A percentile compares a stretch with the other conserved stretches of the same genome.
phyloP scores from a whole-genome alignment of 2,888 invertebrate genomes.

The Aphidius colemani region DNA sequence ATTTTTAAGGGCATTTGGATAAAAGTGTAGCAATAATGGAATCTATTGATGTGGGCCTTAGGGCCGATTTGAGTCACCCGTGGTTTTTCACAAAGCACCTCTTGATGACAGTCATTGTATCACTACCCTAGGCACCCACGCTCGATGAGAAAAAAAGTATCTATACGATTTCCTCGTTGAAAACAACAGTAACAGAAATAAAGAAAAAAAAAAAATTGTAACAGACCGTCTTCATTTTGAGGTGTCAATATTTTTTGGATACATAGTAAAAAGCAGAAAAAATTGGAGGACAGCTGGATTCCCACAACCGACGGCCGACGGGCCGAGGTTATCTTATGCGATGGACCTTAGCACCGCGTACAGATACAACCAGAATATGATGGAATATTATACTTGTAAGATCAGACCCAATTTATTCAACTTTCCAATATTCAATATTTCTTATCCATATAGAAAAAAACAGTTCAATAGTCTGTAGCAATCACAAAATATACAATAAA shows the following conservation, averaged over 20 bases:
- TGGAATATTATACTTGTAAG: slow-evolving; percentile 99
- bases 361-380: slow-evolving; percentile 96
- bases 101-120: slow-evolving; percentile 54
- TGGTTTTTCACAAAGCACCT: slow-evolving; percentile 50
- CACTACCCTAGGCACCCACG: slow-evolving; percentile 40
- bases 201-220: slow-evolving; percentile 9
- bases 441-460: not conserved
- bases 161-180: slow-evolving; percentile 22
- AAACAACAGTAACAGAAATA: slow-evolving; percentile 17
- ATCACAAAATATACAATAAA: no score
- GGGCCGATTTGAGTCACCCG: slow-evolving; percentile 49
- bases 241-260: not conserved
- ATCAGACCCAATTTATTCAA: slow-evolving; percentile 19
- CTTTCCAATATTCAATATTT: not conserved
- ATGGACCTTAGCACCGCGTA: slow-evolving; percentile 94
- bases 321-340: slow-evolving; percentile 37
- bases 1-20: not conserved
- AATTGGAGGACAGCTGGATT: slow-evolving; percentile 45
- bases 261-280: slow-evolving; percentile 10
- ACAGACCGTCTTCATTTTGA: slow-evolving; percentile 13
- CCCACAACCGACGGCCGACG: slow-evolving; percentile 53
- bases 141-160: slow-evolving; percentile 24
- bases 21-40: slow-evolving; percentile 33
- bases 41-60: slow-evolving; percentile 47
- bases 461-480: not conserved